Conservation (phyloP, 2,113 vertebrate species). For the Saguinus midas region DNA sequence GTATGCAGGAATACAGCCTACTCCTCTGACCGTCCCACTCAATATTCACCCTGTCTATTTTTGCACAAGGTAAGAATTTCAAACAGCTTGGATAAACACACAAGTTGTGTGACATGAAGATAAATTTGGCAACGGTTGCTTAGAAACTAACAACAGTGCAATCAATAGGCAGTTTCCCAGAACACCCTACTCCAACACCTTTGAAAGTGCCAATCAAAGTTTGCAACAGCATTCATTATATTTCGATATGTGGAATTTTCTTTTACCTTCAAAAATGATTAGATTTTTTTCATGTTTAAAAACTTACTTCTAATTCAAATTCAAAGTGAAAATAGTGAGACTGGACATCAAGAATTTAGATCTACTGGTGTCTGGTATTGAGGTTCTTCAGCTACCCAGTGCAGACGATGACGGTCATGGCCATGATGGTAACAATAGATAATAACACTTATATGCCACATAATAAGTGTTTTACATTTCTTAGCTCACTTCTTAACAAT, state of each 20-base stretch:
- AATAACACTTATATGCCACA: not conserved
- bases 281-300: constrained; percentile 35
- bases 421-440: not conserved
- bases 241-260: constrained; percentile 61
- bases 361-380: not conserved
- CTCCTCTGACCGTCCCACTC: not conserved
- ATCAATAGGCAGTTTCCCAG: constrained; percentile 77
- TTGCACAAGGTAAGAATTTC: constrained; percentile 76
- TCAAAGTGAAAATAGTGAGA: constrained; percentile 25
- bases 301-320: constrained; percentile 31
- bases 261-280: constrained; percentile 16
- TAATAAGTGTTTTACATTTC: not conserved
- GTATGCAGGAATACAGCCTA: not conserved
- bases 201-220: constrained; percentile 61
- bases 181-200: constrained; percentile 59
- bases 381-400: not conserved
- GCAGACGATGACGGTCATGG: not conserved
- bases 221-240: constrained; percentile 51
- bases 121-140: constrained; percentile 82
- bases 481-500: not conserved
- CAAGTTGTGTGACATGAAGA: constrained; percentile 70
- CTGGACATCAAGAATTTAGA: not conserved
- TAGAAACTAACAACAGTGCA: constrained; percentile 81
- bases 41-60: constrained; percentile 65
- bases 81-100: constrained; percentile 71